Conservation (phyloP, 2,113 vertebrate species). For the Patagioenas fasciata region DNA sequence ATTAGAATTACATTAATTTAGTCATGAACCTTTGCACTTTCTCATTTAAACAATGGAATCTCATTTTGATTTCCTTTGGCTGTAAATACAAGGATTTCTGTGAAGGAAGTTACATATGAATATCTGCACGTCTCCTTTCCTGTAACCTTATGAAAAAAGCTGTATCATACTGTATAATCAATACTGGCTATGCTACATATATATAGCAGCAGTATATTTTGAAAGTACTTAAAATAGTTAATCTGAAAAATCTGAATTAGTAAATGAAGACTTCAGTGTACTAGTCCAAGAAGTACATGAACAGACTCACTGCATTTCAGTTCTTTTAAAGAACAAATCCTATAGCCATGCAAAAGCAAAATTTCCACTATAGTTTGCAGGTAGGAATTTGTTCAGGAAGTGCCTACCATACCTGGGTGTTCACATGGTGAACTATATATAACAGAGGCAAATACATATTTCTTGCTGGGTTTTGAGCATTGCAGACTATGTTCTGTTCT, state of each 20-base stretch:
- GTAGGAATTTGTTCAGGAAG: not conserved
- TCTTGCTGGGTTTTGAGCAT: not conserved
- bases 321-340: not conserved
- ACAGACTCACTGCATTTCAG: not conserved
- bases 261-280: not conserved
- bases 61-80: constrained; percentile 51
- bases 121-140: constrained; percentile 32
- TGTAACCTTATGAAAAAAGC: not conserved
- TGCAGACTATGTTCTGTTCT: not conserved
- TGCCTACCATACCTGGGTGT: not conserved
- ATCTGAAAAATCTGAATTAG: not conserved
- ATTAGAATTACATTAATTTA: constrained; percentile 34
- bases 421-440: not conserved
- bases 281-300: not conserved
- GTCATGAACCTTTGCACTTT: constrained; percentile 46
- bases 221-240: not conserved
- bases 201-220: not conserved
- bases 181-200: not conserved
- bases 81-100: constrained; percentile 38
- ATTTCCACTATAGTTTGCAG: not conserved
- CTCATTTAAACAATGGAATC: constrained; percentile 39
- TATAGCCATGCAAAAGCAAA: not conserved
- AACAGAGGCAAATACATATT: not conserved
- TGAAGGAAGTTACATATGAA: constrained; percentile 38
- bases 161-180: not conserved